phyloP scores from a whole-genome alignment of 2,113 vertebrate species.

The Penelope pileata region DNA sequence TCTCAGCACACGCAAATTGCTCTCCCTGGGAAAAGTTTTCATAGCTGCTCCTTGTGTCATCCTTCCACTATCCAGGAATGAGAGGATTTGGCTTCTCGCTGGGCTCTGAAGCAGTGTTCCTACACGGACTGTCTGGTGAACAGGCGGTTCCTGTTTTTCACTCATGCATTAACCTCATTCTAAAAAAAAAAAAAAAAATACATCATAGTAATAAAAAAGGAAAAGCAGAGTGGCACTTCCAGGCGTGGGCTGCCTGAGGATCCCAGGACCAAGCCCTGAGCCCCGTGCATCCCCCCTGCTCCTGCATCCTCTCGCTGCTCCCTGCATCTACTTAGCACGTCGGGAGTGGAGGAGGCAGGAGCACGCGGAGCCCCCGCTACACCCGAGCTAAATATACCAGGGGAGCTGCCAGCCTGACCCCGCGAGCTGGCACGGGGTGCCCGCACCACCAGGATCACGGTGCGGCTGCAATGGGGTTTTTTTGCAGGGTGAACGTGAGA shows the following conservation, averaged over 20 bases:
- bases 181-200: background rate
- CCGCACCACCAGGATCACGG: accelerated
- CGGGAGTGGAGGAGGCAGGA: conserved; percentile 39
- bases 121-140: background rate
- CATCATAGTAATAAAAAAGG: background rate
- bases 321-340: conserved; percentile 61
- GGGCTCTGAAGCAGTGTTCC: background rate
- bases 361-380: conserved; percentile 34
- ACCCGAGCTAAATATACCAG: conserved; percentile 47
- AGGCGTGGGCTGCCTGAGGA: background rate
- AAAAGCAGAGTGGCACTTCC: background rate
- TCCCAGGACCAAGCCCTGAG: background rate
- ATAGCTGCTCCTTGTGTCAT: background rate
- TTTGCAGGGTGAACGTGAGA: background rate
- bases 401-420: conserved; percentile 43
- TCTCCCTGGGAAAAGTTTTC: conserved; percentile 38
- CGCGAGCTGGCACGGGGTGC: background rate
- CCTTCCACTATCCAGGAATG: conserved; percentile 9
- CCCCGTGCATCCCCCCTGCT: background rate
- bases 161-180: background rate
- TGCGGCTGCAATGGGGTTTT: background rate
- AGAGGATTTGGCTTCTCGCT: conserved; percentile 8
- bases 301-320: background rate
- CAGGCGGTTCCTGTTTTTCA: background rate
- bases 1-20: conserved; percentile 33